Base-by-base conservation (phyloP, 1,140 invertebrate genomes). In the Cotesia typhae region DNA sequence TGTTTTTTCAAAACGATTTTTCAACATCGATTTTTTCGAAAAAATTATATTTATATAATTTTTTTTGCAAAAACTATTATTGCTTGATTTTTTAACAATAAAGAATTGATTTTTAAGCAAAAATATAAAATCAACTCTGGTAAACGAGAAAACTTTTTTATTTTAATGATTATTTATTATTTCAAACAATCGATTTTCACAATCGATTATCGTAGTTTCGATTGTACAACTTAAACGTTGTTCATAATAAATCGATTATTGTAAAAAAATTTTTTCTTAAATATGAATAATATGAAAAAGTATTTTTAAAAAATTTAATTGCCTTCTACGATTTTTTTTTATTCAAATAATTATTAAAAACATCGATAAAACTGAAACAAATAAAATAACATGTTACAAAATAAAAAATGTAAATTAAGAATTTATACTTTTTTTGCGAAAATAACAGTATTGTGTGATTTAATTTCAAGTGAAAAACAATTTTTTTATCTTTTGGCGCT, bases 141-240 rank as follows among this genome's bases (percentile, higher is more conserved):
- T 17, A 0, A 17, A 17, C 17, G 17, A 17, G 17, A 17, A 0
- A 17, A 17, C 17, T 17, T 17, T 17, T 17, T 17, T 17, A 17
- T 17, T 36, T 14, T 35, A 17, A 28, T 61, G 36, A 14, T 28
- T 14, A 17, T 41, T 41, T 2, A 7, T 41, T 41, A 41, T 7
- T 55, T 55, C 4, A 12, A 55, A 17, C 53, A 55, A 55, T 55
- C 53, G 53, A 55, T 55, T 55, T 55, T 55, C 10, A 55, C 53
- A 55, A 55, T 55, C 53, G 3, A 55, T 55, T 55, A 55, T 55
- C 12, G 53, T 55, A 55, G 53, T 55, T 55, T 55, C 53, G 53
- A 55, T 55, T 55, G 53, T 12, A 5, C 53, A 55, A 55, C 53
- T 55, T 55, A 17, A 55, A 55, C 53, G 53, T 55, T 55, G 53